These are phyloP conservation scores for Ceryle rudis DNA, from an alignment of 2,797 vertebrate genomes.

Conservation along the genomic window DNA sequence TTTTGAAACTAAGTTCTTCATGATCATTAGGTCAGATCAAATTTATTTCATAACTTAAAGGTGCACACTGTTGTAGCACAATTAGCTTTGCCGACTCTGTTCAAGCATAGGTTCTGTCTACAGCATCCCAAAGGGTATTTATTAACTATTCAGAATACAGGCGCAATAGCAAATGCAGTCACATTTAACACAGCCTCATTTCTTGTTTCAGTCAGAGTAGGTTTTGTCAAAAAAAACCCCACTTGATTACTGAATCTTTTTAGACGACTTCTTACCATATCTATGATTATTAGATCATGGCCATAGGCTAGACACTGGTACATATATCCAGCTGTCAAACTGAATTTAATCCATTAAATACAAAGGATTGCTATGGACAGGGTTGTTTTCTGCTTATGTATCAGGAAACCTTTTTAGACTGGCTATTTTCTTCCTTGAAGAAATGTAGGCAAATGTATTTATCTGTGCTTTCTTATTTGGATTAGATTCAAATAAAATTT, in stretches of 20 bases:
- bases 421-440: background rate
- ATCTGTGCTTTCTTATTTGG: background rate
- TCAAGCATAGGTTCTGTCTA: background rate
- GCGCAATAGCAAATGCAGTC: background rate
- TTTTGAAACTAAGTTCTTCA: background rate
- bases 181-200: constrained; percentile 6
- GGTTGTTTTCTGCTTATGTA: constrained; percentile 54
- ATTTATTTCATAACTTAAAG: background rate
- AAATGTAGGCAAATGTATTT: background rate
- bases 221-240: constrained; percentile 52
- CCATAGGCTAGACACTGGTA: constrained; percentile 71
- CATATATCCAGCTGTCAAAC: constrained; percentile 74
- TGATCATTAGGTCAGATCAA: background rate
- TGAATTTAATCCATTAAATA: constrained; percentile 69
- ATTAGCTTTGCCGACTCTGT: background rate
- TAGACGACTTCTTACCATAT: constrained; percentile 67
- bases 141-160: background rate
- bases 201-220: constrained; percentile 54
- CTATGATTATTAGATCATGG: constrained; percentile 71
- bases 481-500: background rate
- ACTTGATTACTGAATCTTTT: constrained; percentile 70
- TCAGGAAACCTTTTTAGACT: constrained; percentile 13
- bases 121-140: background rate
- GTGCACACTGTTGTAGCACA: background rate
- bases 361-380: constrained; percentile 51